Evolutionary conservation across 1,140 invertebrate genomes (phyloP).

Genomic region (Mycetomoellerius zeteki): DNA sequence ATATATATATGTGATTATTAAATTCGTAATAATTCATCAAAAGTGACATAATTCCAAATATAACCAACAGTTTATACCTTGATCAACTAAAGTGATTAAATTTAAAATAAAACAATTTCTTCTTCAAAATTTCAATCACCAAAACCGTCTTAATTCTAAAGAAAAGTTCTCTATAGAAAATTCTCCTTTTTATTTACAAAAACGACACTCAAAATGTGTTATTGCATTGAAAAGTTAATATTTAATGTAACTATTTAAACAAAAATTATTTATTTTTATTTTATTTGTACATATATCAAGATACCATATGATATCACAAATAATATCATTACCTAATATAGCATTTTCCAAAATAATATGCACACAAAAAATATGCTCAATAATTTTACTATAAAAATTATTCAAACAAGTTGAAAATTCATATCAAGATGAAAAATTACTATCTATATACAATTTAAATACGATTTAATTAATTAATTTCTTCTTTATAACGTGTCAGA

Average conservation of each 20-base stretch:
- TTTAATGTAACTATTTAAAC: background rate
- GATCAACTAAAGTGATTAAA: too few relatives aligned
- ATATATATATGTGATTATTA: too few relatives aligned
- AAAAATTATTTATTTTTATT: background rate
- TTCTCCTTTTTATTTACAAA: too few relatives aligned
- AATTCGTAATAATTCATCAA: too few relatives aligned
- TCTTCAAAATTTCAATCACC: background rate
- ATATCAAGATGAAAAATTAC: background rate
- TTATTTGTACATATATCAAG: background rate
- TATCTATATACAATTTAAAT: background rate
- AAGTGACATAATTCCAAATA: too few relatives aligned
- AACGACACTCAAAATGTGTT: too few relatives aligned
- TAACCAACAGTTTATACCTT: too few relatives aligned
- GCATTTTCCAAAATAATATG: background rate
- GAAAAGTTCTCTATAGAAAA: too few relatives aligned
- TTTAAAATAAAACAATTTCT: too few relatives aligned
- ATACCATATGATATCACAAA: background rate
- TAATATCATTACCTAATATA: background rate
- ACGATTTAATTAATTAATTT: conserved; percentile 9
- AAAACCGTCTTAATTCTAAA: too few relatives aligned
- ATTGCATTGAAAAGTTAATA: too few relatives aligned
- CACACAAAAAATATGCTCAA: background rate
- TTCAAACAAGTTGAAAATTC: background rate
- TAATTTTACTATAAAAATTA: background rate
- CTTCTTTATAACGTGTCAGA: background rate